A percentile compares a stretch with the other conserved stretches of the same genome.
These are phyloP conservation scores for Atta cephalotes DNA, from an alignment of 1,140 invertebrate species.

Conservation along the genomic window DNA sequence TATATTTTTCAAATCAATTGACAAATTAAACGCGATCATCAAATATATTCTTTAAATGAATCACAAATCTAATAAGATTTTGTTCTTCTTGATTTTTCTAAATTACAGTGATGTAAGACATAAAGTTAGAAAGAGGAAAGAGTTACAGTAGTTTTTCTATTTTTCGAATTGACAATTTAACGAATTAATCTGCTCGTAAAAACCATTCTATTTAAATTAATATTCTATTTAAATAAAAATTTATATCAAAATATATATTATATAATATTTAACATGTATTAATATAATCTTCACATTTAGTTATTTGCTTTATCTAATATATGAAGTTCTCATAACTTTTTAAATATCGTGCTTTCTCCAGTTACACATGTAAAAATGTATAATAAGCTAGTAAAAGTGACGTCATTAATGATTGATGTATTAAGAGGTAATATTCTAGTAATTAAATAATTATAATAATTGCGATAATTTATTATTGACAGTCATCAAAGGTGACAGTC, in stretches of 20 bases:
- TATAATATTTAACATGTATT: background rate
- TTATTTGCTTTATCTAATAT: background rate
- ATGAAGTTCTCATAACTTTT: background rate
- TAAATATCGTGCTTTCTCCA: background rate
- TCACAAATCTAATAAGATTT: background rate
- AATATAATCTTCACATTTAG: background rate
- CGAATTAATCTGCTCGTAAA: background rate
- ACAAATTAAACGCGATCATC: too few relatives aligned
- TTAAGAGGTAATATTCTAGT: background rate
- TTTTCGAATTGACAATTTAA: background rate
- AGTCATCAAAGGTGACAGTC: background rate
- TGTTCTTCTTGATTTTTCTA: background rate
- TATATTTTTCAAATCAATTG: too few relatives aligned
- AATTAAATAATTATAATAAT: slow-evolving; percentile 46
- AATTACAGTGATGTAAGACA: background rate
- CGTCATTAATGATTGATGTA: background rate
- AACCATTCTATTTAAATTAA: background rate
- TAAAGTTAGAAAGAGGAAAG: background rate
- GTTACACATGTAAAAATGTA: slow-evolving; percentile 1
- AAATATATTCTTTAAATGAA: too few relatives aligned
- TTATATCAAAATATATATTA: background rate
- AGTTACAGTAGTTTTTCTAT: background rate
- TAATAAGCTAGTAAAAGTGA: slow-evolving; percentile 5
- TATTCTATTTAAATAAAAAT: background rate
- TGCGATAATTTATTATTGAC: slow-evolving; percentile 11